Percentiles rank a stretch among this genome's conserved stretches.
Conservation (phyloP, 2,888 invertebrate species). For the Crematogaster levior region DNA sequence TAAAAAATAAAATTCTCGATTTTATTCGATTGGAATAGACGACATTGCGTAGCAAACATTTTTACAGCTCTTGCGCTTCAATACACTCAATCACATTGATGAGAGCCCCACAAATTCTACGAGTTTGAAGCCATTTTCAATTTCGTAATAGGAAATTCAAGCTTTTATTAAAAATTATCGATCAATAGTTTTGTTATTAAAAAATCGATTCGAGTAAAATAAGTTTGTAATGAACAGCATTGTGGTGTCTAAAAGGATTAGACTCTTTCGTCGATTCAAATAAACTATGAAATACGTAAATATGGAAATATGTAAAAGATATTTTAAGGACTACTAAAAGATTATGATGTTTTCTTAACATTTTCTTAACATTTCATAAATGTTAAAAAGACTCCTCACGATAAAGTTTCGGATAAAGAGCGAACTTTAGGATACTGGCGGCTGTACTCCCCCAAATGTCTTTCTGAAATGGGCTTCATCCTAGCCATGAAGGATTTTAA, state of each 20-base stretch:
- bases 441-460: slow-evolving; percentile 13
- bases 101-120: neutral
- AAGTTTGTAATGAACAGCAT: neutral
- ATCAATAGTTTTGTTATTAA: neutral
- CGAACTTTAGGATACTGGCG: slow-evolving; percentile 16
- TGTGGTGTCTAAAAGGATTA: neutral
- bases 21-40: slow-evolving; percentile 11
- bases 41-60: slow-evolving; percentile 2
- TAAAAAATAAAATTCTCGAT: slow-evolving; percentile 20
- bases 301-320: slow-evolving; percentile 2
- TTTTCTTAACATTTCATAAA: no score
- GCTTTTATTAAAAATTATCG: neutral
- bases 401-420: slow-evolving; percentile 40
- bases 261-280: neutral
- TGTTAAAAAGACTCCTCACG: neutral
- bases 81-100: neutral
- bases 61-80: neutral
- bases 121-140: neutral
- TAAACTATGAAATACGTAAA: neutral
- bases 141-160: slow-evolving; percentile 9
- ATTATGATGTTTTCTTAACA: slow-evolving; percentile 29
- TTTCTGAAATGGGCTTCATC: slow-evolving; percentile 17
- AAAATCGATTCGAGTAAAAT: neutral
- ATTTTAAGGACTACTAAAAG: neutral
- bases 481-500: slow-evolving; percentile 47